Conservation (phyloP, 2,113 vertebrate genomes). For the Archilochus colubris region DNA sequence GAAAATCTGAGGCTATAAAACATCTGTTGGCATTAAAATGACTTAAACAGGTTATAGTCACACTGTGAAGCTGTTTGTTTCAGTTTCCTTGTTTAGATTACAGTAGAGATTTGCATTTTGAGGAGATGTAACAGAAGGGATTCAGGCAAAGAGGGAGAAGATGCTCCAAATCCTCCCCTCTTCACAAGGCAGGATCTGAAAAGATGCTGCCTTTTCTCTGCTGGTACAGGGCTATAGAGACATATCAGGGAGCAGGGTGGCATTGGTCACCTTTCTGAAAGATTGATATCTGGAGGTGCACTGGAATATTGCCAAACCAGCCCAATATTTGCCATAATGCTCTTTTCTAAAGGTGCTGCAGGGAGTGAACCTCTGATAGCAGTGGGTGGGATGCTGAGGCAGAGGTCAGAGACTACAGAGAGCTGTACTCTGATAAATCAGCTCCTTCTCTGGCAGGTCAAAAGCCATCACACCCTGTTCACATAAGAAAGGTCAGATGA, state of each 20-base stretch:
- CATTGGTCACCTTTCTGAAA: background rate
- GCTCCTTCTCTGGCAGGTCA: background rate
- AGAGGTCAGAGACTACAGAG: accelerated
- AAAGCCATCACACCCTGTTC: background rate
- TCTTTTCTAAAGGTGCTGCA: background rate
- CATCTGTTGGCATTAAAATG: slow-evolving; percentile 63
- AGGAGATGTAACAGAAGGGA: background rate
- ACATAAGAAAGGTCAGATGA: background rate
- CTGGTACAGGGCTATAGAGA: background rate
- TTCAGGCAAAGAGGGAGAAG: background rate
- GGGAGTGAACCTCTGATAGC: background rate
- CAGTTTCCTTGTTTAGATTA: background rate
- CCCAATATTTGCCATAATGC: background rate
- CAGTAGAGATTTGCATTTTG: background rate
- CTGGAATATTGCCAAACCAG: background rate
- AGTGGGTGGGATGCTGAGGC: background rate
- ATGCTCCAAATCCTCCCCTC: background rate
- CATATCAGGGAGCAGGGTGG: background rate
- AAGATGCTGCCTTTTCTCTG: background rate
- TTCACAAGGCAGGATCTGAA: background rate
- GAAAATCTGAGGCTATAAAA: slow-evolving; percentile 51
- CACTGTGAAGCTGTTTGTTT: slow-evolving; percentile 30
- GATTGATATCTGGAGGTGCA: background rate
- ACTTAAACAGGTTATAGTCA: slow-evolving; percentile 36
- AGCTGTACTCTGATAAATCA: background rate